These are phyloP conservation scores for Carapus acus DNA, from an alignment of 2,797 vertebrate genomes.

Conservation along the genomic window DNA sequence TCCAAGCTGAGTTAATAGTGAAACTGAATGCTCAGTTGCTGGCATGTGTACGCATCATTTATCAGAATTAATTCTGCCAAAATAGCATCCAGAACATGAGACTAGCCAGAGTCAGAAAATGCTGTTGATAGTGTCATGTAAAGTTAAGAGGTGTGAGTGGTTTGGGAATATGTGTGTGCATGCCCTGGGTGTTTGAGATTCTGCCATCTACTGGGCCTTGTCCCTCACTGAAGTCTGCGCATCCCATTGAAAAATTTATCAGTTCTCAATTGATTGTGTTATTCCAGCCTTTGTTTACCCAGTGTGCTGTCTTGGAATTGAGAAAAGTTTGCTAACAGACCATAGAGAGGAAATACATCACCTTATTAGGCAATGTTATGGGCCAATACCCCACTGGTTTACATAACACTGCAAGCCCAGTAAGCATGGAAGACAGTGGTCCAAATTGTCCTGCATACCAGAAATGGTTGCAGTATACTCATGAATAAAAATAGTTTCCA, in stretches of 20 bases:
- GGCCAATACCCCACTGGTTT: constrained; percentile 53
- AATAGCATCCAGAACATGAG: constrained; percentile 20
- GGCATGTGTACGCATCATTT: not conserved
- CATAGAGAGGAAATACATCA: constrained; percentile 30
- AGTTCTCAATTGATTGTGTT: constrained; percentile 32
- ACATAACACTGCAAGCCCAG: constrained; percentile 40
- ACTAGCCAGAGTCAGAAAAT: constrained; percentile 24
- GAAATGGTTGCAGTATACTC: constrained; percentile 13
- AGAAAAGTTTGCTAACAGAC: constrained; percentile 37
- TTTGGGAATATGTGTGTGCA: constrained; percentile 2
- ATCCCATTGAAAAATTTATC: constrained; percentile 30
- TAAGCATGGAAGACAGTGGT: constrained; percentile 24
- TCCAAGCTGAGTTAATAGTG: too few species aligned
- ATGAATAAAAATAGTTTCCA: constrained; percentile 32
- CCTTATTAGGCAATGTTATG: constrained; percentile 69
- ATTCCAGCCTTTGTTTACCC: constrained; percentile 23
- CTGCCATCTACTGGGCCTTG: constrained; percentile 23
- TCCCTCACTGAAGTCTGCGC: constrained; percentile 24
- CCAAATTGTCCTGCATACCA: constrained; percentile 21
- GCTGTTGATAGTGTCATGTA: constrained; percentile 17
- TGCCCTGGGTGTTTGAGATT: constrained; percentile 1
- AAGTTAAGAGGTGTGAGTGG: constrained; percentile 18
- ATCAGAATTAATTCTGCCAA: constrained; percentile 12
- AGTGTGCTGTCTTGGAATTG: constrained; percentile 26
- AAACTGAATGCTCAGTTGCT: too few species aligned